A percentile compares a stretch with the other conserved stretches of the same genome.
These are phyloP conservation scores for Neodon shergylaensis DNA, from an alignment of 2,113 vertebrate genomes.

Conservation along the genomic window DNA sequence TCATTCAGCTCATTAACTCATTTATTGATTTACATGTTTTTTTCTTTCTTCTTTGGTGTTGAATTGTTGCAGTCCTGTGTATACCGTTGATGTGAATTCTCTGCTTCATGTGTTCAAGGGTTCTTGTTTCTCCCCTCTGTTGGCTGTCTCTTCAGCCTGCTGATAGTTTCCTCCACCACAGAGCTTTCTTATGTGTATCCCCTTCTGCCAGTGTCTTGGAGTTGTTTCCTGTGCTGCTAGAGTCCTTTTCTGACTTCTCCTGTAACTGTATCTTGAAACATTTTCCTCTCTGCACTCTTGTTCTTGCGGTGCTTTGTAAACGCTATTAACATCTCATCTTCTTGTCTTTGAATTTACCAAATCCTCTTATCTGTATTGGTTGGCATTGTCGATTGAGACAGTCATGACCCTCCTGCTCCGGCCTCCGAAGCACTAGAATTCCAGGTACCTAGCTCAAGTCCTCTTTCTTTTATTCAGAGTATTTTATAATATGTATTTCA, in stretches of 20 bases:
- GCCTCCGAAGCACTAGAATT: background rate
- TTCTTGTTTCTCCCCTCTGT: background rate
- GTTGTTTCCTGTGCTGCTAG: background rate
- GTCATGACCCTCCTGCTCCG: background rate
- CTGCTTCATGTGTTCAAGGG: background rate
- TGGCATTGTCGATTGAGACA: background rate
- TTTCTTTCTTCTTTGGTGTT: background rate
- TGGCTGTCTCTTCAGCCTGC: background rate
- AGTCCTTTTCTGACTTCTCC: background rate
- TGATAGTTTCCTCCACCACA: background rate
- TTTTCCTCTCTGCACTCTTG: background rate
- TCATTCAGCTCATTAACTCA: background rate
- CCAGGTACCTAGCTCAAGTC: background rate
- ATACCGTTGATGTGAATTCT: background rate
- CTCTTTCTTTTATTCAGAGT: slow-evolving; percentile 14
- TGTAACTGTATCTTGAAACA: background rate
- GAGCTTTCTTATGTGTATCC: background rate
- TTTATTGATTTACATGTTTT: background rate
- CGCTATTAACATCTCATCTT: background rate
- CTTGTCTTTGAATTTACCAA: background rate
- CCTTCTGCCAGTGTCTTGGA: background rate
- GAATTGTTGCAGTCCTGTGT: background rate
- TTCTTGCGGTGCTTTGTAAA: background rate
- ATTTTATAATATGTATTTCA: slow-evolving; percentile 52
- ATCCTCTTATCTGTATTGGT: background rate